Conservation (phyloP, 2,113 vertebrate genomes). For the Cercocebus atys region DNA sequence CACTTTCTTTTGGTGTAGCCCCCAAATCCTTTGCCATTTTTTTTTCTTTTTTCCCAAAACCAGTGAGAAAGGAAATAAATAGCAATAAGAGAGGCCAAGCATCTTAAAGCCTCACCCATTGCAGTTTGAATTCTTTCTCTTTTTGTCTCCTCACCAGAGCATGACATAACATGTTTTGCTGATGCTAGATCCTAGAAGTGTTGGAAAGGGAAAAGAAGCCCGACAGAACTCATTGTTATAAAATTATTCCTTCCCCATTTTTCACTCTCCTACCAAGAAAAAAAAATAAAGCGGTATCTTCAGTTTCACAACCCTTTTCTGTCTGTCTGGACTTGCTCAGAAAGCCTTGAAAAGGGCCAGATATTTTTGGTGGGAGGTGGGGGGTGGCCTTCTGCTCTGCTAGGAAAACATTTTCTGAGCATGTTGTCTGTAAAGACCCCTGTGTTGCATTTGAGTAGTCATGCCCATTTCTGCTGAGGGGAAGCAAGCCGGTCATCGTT, state of each 20-base stretch:
- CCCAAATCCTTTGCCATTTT: background rate
- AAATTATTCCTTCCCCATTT: background rate
- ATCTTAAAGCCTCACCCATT: background rate
- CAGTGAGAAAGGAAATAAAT: background rate
- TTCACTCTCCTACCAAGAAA: background rate
- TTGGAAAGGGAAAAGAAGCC: conserved; percentile 63
- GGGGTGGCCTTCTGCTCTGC: conserved; percentile 20
- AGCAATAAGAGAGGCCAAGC: background rate
- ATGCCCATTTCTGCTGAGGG: background rate
- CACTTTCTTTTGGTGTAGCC: background rate
- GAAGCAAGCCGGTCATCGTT: background rate
- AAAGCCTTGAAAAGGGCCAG: conserved; percentile 23
- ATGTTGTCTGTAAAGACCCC: background rate
- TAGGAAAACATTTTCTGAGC: background rate
- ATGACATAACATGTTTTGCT: conserved; percentile 77
- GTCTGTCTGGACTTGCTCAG: conserved; percentile 77
- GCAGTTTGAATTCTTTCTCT: conserved; percentile 54
- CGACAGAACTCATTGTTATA: conserved; percentile 74
- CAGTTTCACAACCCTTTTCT: conserved; percentile 68
- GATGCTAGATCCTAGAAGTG: conserved; percentile 59
- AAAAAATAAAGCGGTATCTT: background rate
- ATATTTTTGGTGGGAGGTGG: conserved; percentile 29
- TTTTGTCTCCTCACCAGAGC: conserved; percentile 68
- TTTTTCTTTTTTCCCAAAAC: background rate
- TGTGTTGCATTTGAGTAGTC: background rate